Evolutionary conservation across 2,113 vertebrate species (phyloP).

Genomic region (Odontesthes bonariensis): DNA sequence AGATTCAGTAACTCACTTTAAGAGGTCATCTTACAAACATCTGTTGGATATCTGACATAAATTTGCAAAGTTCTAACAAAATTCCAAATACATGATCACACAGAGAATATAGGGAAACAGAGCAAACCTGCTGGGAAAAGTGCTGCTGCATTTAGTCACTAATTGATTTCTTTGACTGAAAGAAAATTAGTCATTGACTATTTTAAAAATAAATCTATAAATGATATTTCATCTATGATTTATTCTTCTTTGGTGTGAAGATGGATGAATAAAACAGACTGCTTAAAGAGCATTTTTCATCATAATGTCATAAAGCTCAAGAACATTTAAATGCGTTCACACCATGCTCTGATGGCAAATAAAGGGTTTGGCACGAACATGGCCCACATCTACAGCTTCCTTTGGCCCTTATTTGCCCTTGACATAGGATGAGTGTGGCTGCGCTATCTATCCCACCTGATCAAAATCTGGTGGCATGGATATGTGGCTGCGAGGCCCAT

Average conservation of each 20-base stretch:
- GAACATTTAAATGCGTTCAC: not conserved
- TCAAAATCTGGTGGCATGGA: too few species aligned
- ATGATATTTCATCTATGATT: not conserved
- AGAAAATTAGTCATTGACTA: not conserved
- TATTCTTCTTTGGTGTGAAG: not conserved
- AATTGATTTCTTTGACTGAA: not conserved
- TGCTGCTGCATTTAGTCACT: not conserved
- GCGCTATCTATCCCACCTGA: too few species aligned
- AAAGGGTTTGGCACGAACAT: not conserved
- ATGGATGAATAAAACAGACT: not conserved
- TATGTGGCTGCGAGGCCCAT: not conserved
- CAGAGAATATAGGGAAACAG: not conserved
- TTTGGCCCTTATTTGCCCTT: too few species aligned
- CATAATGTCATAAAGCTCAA: not conserved
- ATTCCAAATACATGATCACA: not conserved
- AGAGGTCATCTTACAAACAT: not conserved
- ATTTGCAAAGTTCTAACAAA: not conserved
- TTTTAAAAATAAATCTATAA: not conserved
- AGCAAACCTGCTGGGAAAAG: not conserved
- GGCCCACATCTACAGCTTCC: not conserved
- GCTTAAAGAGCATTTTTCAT: not conserved
- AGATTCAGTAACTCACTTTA: not conserved
- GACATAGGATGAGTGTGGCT: too few species aligned
- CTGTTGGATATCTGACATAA: not conserved
- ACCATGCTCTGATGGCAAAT: not conserved